Conservation (phyloP, 2,113 vertebrate genomes). For the Brachirus orientalis region DNA sequence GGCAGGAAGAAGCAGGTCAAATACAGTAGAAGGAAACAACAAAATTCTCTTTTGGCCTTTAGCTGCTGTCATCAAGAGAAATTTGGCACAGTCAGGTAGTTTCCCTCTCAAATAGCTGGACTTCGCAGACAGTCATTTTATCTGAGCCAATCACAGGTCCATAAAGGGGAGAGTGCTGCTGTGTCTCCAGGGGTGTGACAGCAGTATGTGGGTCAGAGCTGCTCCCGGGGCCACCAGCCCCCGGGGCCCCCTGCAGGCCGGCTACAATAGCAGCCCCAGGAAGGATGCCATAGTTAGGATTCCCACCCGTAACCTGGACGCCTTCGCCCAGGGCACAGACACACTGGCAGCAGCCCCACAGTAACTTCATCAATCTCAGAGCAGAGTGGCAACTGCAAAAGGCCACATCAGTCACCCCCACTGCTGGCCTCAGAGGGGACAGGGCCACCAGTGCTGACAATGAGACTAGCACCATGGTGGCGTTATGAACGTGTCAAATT, state of each 20-base stretch:
- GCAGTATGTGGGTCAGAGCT: slow-evolving; percentile 85
- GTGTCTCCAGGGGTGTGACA: slow-evolving; percentile 87
- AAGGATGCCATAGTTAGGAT: slow-evolving; percentile 85
- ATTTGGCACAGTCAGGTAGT: slow-evolving; percentile 69
- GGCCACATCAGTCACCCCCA: slow-evolving; percentile 73
- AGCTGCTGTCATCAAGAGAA: slow-evolving; percentile 52
- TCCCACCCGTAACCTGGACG: slow-evolving; percentile 85
- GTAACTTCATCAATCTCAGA: slow-evolving; percentile 85
- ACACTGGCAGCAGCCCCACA: slow-evolving; percentile 83
- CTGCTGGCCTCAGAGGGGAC: slow-evolving; percentile 57
- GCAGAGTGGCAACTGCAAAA: slow-evolving; percentile 75
- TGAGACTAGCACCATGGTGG: slow-evolving; percentile 36
- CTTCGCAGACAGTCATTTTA: slow-evolving; percentile 58
- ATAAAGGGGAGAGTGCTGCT: slow-evolving; percentile 54
- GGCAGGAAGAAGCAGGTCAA: slow-evolving; percentile 4
- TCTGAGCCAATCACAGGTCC: slow-evolving; percentile 63
- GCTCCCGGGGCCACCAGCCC: slow-evolving; percentile 79
- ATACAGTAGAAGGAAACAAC: slow-evolving; percentile 22
- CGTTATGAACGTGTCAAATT: slow-evolving; percentile 43
- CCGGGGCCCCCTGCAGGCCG: slow-evolving; percentile 81
- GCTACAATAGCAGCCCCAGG: slow-evolving; percentile 82
- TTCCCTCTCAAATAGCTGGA: slow-evolving; percentile 57
- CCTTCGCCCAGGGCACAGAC: slow-evolving; percentile 84
- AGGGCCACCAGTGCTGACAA: slow-evolving; percentile 69
- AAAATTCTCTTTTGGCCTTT: slow-evolving; percentile 46